Evolutionary conservation across 2,113 vertebrate species (phyloP), one percentile per base, ranked within the genome.

Genomic region (Galbula dea): DNA sequence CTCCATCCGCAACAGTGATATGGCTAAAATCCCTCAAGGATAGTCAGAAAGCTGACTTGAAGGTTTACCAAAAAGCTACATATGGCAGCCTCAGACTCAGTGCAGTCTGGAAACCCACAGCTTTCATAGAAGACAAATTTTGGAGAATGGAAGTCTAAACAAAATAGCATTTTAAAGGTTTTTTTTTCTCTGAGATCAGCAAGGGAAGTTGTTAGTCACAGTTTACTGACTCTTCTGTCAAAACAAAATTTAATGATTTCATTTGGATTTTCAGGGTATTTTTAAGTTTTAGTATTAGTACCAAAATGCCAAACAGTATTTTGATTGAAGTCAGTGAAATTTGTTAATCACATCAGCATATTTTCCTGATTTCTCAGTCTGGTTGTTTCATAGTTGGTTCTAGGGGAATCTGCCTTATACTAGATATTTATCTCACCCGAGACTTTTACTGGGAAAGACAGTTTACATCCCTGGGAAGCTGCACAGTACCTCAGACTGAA

Each of bases 321-420:
- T 72, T 49, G 9, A 36, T 20, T 72, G 54, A 83, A 83, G 9
- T 2, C 15, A 43, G 45, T 46, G 41, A 73, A 65, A 69, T 46
- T 39, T 55, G 13, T 36, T 48, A 80, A 29, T 45, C 0, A 0
- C 0, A 0, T 41, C 41, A 36, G 6, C 4, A 17, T 43, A 6
- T 6, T 43, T 22, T 59, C 23, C 12, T 54, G 9, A 9, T 76
- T 79, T 74, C 22, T 79, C 37, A 36, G 17, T 63, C 4, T 58
- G 8, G 9, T 18, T 75, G 7, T 23, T 76, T 72, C 54, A 36
- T 24, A 11, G 2, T n/a, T n/a, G n/a, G n/a, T n/a, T n/a, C n/a
- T n/a, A n/a, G n/a, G n/a, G 80, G 3, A 63, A 76, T 39, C 13
- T 48, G 6, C 6, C n/a, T 46, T 58, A 8, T 32, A 12, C 20